Percentiles rank a stretch among this genome's conserved stretches.
Conservation (phyloP, 2,797 vertebrate species). For the Loriculus beryllinus region DNA sequence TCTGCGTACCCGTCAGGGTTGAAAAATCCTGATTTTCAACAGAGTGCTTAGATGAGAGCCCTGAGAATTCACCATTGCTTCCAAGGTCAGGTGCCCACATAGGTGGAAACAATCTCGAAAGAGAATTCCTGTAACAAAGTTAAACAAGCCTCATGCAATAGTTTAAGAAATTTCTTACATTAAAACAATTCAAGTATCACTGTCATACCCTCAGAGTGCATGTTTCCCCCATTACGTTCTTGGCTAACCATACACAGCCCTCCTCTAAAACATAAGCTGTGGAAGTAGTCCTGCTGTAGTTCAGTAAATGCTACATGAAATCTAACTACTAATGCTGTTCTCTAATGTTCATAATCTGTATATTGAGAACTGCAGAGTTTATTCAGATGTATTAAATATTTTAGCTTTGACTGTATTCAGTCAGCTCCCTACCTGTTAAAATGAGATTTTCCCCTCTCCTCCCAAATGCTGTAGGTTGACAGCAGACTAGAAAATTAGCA, state of each 20-base stretch:
- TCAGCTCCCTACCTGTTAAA: neutral
- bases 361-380: neutral
- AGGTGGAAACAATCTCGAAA: slow-evolving; percentile 67
- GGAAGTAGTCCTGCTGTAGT: neutral
- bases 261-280: neutral
- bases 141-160: neutral
- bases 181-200: rapidly evolving
- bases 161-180: neutral
- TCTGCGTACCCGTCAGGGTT: neutral
- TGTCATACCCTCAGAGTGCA: rapidly evolving
- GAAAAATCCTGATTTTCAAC: slow-evolving; percentile 22
- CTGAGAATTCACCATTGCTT: neutral
- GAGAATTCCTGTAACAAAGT: slow-evolving; percentile 62
- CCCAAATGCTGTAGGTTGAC: neutral
- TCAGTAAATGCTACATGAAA: neutral
- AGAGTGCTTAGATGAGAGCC: neutral
- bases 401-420: neutral
- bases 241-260: neutral
- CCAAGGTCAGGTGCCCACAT: slow-evolving; percentile 51
- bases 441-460: neutral
- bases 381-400: neutral
- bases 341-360: neutral
- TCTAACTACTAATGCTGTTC: neutral
- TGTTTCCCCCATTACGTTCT: rapidly evolving
- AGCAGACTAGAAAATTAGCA: neutral